Evolutionary conservation across 2,797 vertebrate genomes (phyloP).

Genomic region (Squalus acanthias): DNA sequence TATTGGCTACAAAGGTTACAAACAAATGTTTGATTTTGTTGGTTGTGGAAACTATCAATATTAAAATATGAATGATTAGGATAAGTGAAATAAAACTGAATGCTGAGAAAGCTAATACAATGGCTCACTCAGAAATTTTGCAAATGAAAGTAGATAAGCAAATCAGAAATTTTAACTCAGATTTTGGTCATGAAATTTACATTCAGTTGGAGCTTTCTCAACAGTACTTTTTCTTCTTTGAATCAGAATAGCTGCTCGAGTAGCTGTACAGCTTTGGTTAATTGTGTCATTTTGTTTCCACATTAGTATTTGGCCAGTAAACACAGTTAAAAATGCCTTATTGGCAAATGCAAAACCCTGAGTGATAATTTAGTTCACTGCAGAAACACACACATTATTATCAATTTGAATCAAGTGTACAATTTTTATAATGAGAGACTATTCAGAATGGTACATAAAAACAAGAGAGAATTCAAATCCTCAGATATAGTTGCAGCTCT

Average conservation of each 20-base stretch:
- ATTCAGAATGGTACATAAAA: not conserved
- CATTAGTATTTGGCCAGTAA: not conserved
- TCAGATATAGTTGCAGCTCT: not conserved
- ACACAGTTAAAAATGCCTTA: not conserved
- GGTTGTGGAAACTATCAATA: not conserved
- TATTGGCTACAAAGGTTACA: not conserved
- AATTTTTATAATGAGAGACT: not conserved
- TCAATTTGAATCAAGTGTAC: not conserved
- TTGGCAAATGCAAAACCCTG: not conserved
- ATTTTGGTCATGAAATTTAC: too few relatives aligned
- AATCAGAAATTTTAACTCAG: not conserved
- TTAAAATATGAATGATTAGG: not conserved
- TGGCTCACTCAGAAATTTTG: not conserved
- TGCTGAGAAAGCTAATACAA: not conserved
- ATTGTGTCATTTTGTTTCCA: not conserved
- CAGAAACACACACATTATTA: not conserved
- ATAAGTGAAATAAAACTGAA: not conserved
- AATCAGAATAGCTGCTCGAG: not conserved
- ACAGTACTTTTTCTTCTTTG: not conserved
- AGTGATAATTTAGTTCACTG: not conserved
- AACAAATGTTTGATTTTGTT: not conserved
- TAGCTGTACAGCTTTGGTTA: not conserved
- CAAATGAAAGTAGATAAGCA: not conserved
- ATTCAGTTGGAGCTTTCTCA: not conserved
- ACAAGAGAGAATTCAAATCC: not conserved